Evolutionary conservation across 2,113 vertebrate genomes (phyloP).

Genomic region (Syrmaticus mikado): DNA sequence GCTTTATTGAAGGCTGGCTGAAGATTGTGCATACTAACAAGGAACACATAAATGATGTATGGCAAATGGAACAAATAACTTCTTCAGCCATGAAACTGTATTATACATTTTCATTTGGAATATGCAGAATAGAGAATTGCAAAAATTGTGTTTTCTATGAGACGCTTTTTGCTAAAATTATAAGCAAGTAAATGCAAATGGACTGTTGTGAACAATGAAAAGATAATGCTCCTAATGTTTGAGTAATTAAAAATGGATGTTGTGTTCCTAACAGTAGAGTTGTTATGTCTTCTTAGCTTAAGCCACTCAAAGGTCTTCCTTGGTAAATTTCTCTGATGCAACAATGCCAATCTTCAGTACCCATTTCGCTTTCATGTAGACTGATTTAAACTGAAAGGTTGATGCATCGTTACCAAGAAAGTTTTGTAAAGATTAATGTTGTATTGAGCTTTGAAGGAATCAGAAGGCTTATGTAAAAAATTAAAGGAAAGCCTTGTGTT

Average conservation of each 20-base stretch:
- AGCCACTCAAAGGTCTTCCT: slow-evolving; percentile 23
- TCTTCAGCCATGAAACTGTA: slow-evolving; percentile 18
- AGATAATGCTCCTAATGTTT: slow-evolving; percentile 39
- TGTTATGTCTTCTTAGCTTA: slow-evolving; percentile 1
- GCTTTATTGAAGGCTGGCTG: slow-evolving; percentile 12
- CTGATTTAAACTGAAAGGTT: slow-evolving; percentile 12
- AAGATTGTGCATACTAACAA: slow-evolving; percentile 10
- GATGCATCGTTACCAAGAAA: not conserved
- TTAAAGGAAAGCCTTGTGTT: not conserved
- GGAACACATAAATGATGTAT: slow-evolving; percentile 8
- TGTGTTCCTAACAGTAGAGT: slow-evolving; percentile 1
- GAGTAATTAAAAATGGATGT: slow-evolving; percentile 44
- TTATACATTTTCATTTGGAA: slow-evolving; percentile 8
- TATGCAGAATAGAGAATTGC: not conserved
- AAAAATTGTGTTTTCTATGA: not conserved
- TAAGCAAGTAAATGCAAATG: slow-evolving; percentile 19
- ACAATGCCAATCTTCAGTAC: not conserved
- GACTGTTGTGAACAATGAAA: not conserved
- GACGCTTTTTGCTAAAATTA: slow-evolving; percentile 20
- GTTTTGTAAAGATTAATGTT: slow-evolving; percentile 27
- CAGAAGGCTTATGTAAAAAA: not conserved
- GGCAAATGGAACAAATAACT: slow-evolving; percentile 6
- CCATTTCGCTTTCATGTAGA: not conserved
- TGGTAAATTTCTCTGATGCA: not conserved
- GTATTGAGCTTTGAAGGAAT: slow-evolving; percentile 25